Evolutionary conservation across 2,797 vertebrate species (phyloP), one percentile per base, ranked within the genome.

Genomic region (Phoxinus dragarum): DNA sequence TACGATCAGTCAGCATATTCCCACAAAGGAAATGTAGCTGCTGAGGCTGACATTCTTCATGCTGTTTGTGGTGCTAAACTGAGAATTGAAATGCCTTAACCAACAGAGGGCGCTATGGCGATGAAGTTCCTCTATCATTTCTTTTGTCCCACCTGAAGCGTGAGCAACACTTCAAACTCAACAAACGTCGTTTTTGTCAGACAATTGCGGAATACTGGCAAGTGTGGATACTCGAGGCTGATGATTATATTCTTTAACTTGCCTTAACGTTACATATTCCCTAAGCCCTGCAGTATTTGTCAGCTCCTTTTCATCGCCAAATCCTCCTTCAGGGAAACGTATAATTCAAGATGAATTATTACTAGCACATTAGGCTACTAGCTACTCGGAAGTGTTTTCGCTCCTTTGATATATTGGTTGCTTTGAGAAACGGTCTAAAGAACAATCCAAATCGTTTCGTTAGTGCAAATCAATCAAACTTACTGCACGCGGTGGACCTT

Each of bases 351-450:
- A 47, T 47, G 54, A 82, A 49, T 47, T 61, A 34, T 19, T 82
- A 11, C 42, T n/a, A 34, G 38, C 27, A 16, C 36, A 31, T 16
- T 49, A 16, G 44, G 44, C 44, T 17, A n/a, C 34, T 66, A 27
- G 34, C 16, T 38, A 8, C 8, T 64, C 16, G 6, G 38, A 73
- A 10, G 56, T 31, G 8, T 69, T 38, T 12, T 52, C 0, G 3
- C 31, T 81, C 31, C 16, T 54, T 52, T n/a, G 14, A 52, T 23
- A 17, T 23, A 44, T 23, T 47, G 38, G 12, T 36, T 40, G 4
- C 23, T n/a, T 31, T 4, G n/a, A 73, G 90, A 92, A 93, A 85
- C 92, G 91, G 90, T 92, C 91, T 93, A 90, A 89, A 90, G 81
- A 86, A 88, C 82, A 89, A 78, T 79, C 84, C 86, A 74, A 84